Evolutionary conservation across 92 coral and sea anemone species (phyloP), one percentile per base, ranked within the genome.

Genomic region (Palythoa caribaeorum): DNA sequence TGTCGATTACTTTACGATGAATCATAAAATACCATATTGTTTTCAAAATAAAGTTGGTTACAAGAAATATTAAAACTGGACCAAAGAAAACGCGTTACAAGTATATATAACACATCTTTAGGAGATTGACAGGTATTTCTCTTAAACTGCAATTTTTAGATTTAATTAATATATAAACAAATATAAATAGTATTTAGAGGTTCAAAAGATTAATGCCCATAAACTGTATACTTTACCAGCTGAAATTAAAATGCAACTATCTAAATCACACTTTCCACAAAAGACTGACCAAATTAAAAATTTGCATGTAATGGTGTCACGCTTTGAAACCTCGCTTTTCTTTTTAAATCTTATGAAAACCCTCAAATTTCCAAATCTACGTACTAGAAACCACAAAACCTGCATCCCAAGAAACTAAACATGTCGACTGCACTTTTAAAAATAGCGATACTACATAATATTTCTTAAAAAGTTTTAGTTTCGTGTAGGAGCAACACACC

Each of bases 281-380:
- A 11, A 70, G 19, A 59, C 3, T 2, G 13, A 17, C 36, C 75
- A 5, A 70, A 35, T 15, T 9, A 5, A 70, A 35, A 36, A 70
- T 70, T 70, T 70, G 75, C 75, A 70, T 70, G 75, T 70, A 19
- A 2, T 14, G 75, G 36, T 70, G 75, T 70, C 75, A 70, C 75
- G 75, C 75, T 70, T 70, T 35, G 44, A 9, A 70, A 38, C 14
- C 17, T 70, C 47, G 38, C 73, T 21, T n/a, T 21, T 16, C 2
- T 28, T 36, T 69, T 6, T 2, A 11, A 38, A 13, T 14, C 75
- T 70, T 12, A 1, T 20, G n/a, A 20, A 3, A 9, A 70, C 38
- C 36, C 13, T 70, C 44, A 36, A 70, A 35, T 20, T 70, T 35
- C 9, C 47, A 35, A 70, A 1, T 36, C 47, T 28, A 37, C 16